A percentile compares a stretch with the other conserved stretches of the same genome.
Conservation (phyloP, 2,113 vertebrate species). For the Megaleporinus macrocephalus region DNA sequence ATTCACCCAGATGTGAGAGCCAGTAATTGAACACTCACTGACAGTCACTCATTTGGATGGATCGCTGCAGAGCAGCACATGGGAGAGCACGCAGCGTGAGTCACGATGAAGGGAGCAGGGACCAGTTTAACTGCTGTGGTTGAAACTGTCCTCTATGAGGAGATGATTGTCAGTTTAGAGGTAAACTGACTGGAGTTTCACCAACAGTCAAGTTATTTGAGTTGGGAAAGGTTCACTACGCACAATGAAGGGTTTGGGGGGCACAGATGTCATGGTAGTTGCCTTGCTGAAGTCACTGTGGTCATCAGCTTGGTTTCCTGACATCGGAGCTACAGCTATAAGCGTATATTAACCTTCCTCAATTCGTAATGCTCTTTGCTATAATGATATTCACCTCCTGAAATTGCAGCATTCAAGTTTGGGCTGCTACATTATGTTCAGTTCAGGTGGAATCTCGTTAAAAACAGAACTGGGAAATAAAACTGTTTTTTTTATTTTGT, state of each 20-base stretch:
- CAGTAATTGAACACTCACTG: slow-evolving; percentile 37
- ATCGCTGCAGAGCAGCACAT: slow-evolving; percentile 27
- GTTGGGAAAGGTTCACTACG: slow-evolving; percentile 23
- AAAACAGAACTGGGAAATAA: no score
- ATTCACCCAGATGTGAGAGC: slow-evolving; percentile 52
- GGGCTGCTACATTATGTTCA: no score
- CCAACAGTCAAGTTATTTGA: slow-evolving; percentile 39
- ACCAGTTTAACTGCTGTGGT: slow-evolving; percentile 43
- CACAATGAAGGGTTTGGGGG: slow-evolving; percentile 32
- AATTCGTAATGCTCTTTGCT: no score
- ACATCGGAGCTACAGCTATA: neutral
- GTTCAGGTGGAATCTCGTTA: neutral
- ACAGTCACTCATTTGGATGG: slow-evolving; percentile 46
- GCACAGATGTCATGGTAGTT: slow-evolving; percentile 26
- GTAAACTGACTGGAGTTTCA: slow-evolving; percentile 39
- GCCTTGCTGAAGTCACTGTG: neutral
- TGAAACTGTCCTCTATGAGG: slow-evolving; percentile 46
- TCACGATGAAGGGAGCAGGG: slow-evolving; percentile 46
- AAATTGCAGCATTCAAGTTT: no score
- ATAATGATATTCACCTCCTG: no score
- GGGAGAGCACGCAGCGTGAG: slow-evolving; percentile 17
- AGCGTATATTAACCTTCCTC: neutral
- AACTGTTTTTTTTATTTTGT: neutral
- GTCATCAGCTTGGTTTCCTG: neutral
- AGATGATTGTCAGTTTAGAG: slow-evolving; percentile 31